Evolutionary conservation across 2,888 invertebrate genomes (phyloP), one percentile per base, ranked within the genome.

Genomic region (Napeogenes sylphis): DNA sequence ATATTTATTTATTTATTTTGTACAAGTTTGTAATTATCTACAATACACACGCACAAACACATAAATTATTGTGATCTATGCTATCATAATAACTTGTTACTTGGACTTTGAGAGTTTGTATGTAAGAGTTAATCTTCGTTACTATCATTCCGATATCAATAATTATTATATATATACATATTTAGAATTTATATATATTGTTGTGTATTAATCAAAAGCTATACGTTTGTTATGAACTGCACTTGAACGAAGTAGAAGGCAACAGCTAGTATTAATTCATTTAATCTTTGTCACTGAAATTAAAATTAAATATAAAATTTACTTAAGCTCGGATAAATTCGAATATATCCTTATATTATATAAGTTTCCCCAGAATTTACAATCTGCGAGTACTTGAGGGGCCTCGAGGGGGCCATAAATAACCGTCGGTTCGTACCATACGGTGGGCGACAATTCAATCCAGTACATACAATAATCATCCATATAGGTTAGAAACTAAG

Each of bases 371-470:
- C 1, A 82, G 84, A 87, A 90, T 90, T 90, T 89, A 89, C 89
- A 88, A 89, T 88, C 88, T 78, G 81, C 80, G 83, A 82, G 81
- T 82, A 87, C 90, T 89, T 85, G 85, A 85, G 79, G 79, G 82
- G 82, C 75, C 90, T 84, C 89, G 85, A 89, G 90, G 87, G 90
- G 77, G 78, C 83, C 87, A 88, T 90, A 90, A 89, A 89, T 90
- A 87, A 90, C 87, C 75, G 72, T 81, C 80, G 78, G 85, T 84
- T 85, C 79, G 79, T 70, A 71, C 55, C 30, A 62, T 67, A 65
- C 61, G 51, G 59, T 51, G 38, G 62, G 62, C 67, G 21, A 61
- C 53, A 35, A 45, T 33, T 21, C 10, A 14, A 47, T 45, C 33
- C 32, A 47, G 8, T 56, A 56, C 63, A 61, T 56, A 58, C 45